These are phyloP conservation scores for Anoplopoma fimbria DNA, from an alignment of 2,113 vertebrate species.

Conservation along the genomic window DNA sequence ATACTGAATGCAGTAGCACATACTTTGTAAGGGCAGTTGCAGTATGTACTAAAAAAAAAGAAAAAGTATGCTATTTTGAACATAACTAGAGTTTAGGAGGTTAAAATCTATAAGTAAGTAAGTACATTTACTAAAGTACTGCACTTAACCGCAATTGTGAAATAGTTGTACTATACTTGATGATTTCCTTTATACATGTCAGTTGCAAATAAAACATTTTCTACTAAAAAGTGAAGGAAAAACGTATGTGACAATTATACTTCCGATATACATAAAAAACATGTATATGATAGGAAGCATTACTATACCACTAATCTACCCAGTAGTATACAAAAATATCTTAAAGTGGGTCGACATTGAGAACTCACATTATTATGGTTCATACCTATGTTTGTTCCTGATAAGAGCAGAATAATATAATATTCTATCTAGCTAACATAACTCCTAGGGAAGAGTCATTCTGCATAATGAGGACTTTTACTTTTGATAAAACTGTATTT, in stretches of 20 bases:
- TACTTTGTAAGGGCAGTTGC: background rate
- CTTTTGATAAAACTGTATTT: background rate
- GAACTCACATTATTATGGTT: background rate
- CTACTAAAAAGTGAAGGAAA: too few species aligned
- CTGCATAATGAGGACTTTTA: background rate
- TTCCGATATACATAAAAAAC: background rate
- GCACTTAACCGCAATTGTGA: background rate
- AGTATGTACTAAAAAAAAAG: background rate
- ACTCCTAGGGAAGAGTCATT: background rate
- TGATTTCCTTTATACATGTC: background rate
- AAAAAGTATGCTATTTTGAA: background rate
- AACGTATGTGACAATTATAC: too few species aligned
- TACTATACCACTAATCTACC: background rate
- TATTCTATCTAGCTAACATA: background rate
- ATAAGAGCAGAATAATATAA: background rate
- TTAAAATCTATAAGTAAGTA: background rate
- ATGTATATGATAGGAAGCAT: background rate
- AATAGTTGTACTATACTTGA: background rate
- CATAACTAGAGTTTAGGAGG: background rate
- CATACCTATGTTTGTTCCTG: too few species aligned
- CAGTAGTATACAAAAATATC: too few species aligned
- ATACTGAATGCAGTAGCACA: background rate
- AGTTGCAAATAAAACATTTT: too few species aligned
- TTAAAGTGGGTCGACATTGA: background rate
- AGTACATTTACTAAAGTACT: background rate